phyloP scores from a whole-genome alignment of 2,113 vertebrate genomes.

The Verasper variegatus region DNA sequence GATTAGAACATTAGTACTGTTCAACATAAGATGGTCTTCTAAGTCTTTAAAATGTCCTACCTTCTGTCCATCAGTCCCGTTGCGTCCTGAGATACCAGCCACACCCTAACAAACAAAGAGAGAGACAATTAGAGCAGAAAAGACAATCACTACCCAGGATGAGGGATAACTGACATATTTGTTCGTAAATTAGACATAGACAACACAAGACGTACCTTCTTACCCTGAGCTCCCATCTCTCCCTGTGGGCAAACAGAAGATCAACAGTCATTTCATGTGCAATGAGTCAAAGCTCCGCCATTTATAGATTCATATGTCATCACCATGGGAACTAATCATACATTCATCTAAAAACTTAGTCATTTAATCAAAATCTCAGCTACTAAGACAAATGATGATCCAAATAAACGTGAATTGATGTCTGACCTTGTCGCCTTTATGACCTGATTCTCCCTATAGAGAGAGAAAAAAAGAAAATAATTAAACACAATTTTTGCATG shows the following conservation, averaged over 20 bases:
- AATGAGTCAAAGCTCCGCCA: background rate
- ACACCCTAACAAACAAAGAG: slow-evolving; percentile 69
- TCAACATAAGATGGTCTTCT: background rate
- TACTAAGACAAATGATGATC: too few species aligned
- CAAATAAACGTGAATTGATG: background rate
- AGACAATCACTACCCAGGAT: background rate
- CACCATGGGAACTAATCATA: background rate
- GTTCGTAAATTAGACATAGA: background rate
- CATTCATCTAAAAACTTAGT: background rate
- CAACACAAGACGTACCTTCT: slow-evolving; percentile 67
- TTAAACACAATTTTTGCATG: background rate
- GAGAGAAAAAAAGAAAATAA: background rate
- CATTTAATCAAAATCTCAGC: background rate
- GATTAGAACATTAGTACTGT: background rate
- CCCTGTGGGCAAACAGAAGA: slow-evolving; percentile 72
- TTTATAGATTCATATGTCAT: background rate
- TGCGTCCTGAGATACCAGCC: slow-evolving; percentile 71
- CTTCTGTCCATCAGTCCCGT: slow-evolving; percentile 84
- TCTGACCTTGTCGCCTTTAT: slow-evolving; percentile 80
- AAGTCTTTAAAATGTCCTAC: slow-evolving; percentile 41
- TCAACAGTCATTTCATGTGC: background rate
- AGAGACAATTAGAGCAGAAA: slow-evolving; percentile 2
- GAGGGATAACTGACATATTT: background rate
- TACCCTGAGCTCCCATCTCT: slow-evolving; percentile 80
- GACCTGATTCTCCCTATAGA: slow-evolving; percentile 79